Conservation (phyloP, 2,113 vertebrate genomes). For the Pycnonotus jocosus region DNA sequence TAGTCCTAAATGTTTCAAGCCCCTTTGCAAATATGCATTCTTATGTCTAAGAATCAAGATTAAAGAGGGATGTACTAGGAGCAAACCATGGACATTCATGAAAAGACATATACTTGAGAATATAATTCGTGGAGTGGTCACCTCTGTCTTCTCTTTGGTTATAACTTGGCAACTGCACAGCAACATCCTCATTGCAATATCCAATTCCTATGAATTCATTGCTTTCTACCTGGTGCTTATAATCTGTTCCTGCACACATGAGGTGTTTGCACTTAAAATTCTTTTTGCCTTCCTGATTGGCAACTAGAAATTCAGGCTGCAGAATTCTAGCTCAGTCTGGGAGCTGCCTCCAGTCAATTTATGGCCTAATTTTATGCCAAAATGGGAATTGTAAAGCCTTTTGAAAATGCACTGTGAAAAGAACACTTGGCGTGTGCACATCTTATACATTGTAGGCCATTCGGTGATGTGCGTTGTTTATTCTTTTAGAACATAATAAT, state of each 20-base stretch:
- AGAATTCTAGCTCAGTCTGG: not conserved
- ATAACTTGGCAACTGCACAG: not conserved
- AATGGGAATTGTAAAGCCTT: conserved; percentile 3
- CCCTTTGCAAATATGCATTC: not conserved
- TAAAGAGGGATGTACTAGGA: not conserved
- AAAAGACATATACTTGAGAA: not conserved
- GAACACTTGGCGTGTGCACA: not conserved
- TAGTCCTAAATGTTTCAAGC: not conserved
- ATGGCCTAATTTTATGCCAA: not conserved
- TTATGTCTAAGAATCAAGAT: not conserved
- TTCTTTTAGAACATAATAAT: conserved; percentile 16
- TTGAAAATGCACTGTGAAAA: conserved; percentile 14
- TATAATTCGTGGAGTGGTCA: not conserved
- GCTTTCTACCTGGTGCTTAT: not conserved
- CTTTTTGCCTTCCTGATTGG: not conserved
- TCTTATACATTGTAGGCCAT: not conserved
- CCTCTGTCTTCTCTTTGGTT: not conserved
- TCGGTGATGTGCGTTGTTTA: not conserved
- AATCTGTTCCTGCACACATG: not conserved
- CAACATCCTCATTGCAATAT: not conserved
- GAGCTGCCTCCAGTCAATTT: not conserved
- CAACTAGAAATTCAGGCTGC: not conserved
- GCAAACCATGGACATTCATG: not conserved
- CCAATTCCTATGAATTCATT: not conserved
- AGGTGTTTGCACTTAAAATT: not conserved